A percentile compares a stretch with the other conserved stretches of the same genome.
Evolutionary conservation across 2,113 vertebrate genomes (phyloP).

Genomic region (Cariama cristata): DNA sequence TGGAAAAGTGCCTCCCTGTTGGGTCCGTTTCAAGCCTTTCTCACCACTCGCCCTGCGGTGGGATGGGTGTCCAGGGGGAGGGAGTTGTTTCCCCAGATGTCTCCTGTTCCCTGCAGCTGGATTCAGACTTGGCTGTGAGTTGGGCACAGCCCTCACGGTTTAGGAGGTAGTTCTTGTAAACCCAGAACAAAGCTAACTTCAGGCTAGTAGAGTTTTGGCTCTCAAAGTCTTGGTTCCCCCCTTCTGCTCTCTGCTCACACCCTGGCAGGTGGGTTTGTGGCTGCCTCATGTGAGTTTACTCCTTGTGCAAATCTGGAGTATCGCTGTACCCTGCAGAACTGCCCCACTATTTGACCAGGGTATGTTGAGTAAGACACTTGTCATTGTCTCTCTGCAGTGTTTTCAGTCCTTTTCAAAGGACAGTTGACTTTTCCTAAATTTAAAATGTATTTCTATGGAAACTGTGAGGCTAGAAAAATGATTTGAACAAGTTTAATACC

Average conservation of each 20-base stretch:
- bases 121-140: neutral
- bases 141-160: neutral
- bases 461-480: neutral
- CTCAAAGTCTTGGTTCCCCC: neutral
- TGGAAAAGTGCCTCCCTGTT: neutral
- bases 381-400: neutral
- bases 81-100: neutral
- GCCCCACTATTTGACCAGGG: neutral
- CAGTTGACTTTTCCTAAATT: slow-evolving; percentile 29
- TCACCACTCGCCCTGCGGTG: neutral
- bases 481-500: neutral
- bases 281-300: neutral
- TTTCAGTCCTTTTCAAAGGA: neutral
- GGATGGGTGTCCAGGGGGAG: neutral
- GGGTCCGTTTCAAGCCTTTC: neutral
- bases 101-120: neutral
- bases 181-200: neutral
- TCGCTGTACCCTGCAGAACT: neutral
- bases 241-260: neutral
- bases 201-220: neutral
- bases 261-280: neutral
- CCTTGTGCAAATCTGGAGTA: neutral
- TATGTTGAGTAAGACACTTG: neutral
- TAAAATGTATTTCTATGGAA: slow-evolving; percentile 47
- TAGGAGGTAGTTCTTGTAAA: neutral